These are phyloP conservation scores for Drosophila histrio DNA, from an alignment of 2,888 invertebrate species.

Conservation along the genomic window DNA sequence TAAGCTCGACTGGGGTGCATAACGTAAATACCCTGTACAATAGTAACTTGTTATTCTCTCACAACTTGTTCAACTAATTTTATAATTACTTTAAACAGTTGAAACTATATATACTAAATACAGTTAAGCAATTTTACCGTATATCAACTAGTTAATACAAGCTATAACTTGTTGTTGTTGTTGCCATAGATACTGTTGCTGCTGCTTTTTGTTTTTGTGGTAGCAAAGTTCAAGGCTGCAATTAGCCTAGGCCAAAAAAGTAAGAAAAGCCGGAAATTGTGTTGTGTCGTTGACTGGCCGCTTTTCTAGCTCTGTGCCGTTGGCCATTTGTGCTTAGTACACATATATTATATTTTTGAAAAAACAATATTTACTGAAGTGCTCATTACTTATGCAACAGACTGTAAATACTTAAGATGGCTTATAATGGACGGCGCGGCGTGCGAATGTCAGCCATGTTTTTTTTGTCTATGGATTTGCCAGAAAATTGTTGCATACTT, in stretches of 20 bases:
- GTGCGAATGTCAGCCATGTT: neutral
- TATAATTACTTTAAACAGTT: no score
- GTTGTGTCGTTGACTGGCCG: conserved; percentile 16
- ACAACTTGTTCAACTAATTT: no score
- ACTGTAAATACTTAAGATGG: conserved; percentile 4
- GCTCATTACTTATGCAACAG: conserved; percentile 20
- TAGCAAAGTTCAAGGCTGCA: conserved; percentile 58
- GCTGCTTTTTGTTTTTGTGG: neutral
- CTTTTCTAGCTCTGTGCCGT: conserved; percentile 11
- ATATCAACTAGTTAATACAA: conserved; percentile 10
- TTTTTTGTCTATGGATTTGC: neutral
- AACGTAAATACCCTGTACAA: neutral
- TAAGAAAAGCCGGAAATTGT: conserved; percentile 28
- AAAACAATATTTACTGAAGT: conserved; percentile 37
- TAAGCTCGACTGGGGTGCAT: neutral
- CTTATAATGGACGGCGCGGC: neutral
- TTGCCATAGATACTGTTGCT: neutral
- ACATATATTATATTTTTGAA: conserved; percentile 4
- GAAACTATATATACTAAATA: no score
- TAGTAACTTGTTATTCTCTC: no score
- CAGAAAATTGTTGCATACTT: conserved; percentile 15
- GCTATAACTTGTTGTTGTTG: neutral
- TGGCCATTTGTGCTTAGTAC: conserved; percentile 14
- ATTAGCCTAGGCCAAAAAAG: conserved; percentile 36
- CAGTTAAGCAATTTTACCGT: neutral